Base-by-base conservation (phyloP, 2,888 invertebrate genomes). In the Stramonita haemastoma region DNA sequence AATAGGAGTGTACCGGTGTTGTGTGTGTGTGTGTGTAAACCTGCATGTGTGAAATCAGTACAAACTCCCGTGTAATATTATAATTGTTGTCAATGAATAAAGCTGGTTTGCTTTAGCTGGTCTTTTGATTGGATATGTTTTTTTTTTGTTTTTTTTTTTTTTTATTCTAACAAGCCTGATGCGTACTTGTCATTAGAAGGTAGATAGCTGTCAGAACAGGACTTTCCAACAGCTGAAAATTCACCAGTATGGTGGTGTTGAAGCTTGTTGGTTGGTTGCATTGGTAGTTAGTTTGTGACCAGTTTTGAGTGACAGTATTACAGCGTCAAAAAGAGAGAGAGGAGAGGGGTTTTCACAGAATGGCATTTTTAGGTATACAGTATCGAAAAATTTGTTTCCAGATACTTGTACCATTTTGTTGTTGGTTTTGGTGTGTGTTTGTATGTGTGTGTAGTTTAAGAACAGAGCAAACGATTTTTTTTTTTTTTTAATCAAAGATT, bases 131-230 rank as follows among this genome's bases (percentile, higher is more conserved):
- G 29, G 36, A 46, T 46, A 26, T 29, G 46, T 83, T 79, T 29
- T 46, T 83, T 83, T 83, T 46, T 46, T 83, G 36, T 83, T 46
- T 83, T 83, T 83, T 79, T 36, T 36, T 79, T 32, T 32, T 32
- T 11, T 13, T 17, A 13, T 32, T 19, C 32, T 19, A 73, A 77
- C 34, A 81, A 22, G 22, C 26, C 19, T 83, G 46, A 26, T 46
- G 26, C 22, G 5, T 46, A 46, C 26, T 83, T 46, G 26, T 17
- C 66, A 26, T 22, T 83, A 46, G 81, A 26, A 26, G 46, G 13
- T 46, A 46, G 26, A 60, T 46, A 6, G 22, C 66, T 66, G 15
- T 36, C 6, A 46, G 32, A 79, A 79, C 32, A 79, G 34, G 79
- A 79, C 34, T 13, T 32, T 17, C 34, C 79, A 79, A 79, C 79